Evolutionary conservation across 2,113 vertebrate species (phyloP).

Genomic region (Nannospalax galili): DNA sequence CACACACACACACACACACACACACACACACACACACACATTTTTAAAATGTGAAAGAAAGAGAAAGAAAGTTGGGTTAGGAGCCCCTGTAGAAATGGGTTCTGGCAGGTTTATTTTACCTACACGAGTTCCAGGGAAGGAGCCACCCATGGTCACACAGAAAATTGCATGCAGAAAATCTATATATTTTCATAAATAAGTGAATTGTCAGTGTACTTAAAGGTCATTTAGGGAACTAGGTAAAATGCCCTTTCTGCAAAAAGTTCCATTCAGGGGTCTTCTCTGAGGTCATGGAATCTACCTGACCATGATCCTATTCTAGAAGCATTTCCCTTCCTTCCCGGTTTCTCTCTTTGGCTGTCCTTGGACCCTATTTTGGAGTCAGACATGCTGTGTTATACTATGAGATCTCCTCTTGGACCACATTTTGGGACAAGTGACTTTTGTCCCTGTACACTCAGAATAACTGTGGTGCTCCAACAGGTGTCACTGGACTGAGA

Average conservation of each 20-base stretch:
- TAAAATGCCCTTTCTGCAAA: neutral
- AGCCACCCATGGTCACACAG: neutral
- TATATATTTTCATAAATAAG: neutral
- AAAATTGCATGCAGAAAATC: neutral
- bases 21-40: no score
- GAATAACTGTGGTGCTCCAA: accelerated
- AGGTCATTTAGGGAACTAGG: neutral
- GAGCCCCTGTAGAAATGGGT: neutral
- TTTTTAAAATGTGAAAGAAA: neutral
- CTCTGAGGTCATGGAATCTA: neutral
- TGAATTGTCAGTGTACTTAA: neutral
- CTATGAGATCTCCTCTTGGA: neutral
- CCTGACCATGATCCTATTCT: no score
- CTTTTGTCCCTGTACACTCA: neutral
- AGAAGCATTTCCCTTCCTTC: neutral
- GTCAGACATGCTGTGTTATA: neutral
- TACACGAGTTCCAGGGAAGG: neutral
- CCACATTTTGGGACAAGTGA: neutral
- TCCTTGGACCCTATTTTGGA: neutral
- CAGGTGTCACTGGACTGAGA: neutral
- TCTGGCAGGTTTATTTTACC: neutral
- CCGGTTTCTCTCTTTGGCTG: neutral
- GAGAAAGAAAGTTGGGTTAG: no score
- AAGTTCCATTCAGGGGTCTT: neutral
- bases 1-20: neutral